Base-by-base conservation (phyloP, 1,140 invertebrate genomes). In the Oryctes rhinoceros region DNA sequence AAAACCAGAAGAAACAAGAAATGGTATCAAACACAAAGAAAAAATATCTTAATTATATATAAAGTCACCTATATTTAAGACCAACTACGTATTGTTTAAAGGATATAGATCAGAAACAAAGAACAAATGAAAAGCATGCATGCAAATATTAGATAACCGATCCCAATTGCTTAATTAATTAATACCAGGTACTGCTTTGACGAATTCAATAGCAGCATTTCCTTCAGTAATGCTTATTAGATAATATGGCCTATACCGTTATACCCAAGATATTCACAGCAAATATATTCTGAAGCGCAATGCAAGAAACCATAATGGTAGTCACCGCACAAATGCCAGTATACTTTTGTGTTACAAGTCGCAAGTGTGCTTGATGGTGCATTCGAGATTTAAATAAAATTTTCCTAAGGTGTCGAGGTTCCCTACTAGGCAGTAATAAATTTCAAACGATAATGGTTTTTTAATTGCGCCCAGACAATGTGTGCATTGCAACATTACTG, bases 241-340 rank as follows among this genome's bases (percentile, higher is more conserved):
- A 24, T 24, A 30, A 37, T 20, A 15, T 24, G 65, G 24, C 65
- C 15, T 71, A 15, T 35, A 30, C 20, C 65, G 65, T 71, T 71
- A 71, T 71, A 6, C 2, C 5, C 65, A 37, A 71, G 9, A 35
- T 24, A 71, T 35, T 71, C 30, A 71, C 24, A 71, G 24, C 18
- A 9, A 71, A 71, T 30, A 35, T 35, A 71, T 71, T 71, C 20
- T 71, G 24, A 71, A 35, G 65, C 65, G 65, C 37, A 71, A 71
- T 71, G 65, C 65, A 71, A 71, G 65, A 71, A 71, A 30, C 24
- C 11, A 6, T 71, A 71, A 24, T 71, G 24, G 65, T 71, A 13
- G 3, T 15, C 15, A 20, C 53, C 5, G 13, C 9, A 13, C 5
- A n/a, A 20, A 62, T 20, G 53, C 15, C 53, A 62, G 0, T 62